Percentiles rank a stretch among this genome's conserved stretches.
Evolutionary conservation across 2,797 vertebrate species (phyloP).

Genomic region (Muraenolepis orangiensis): DNA sequence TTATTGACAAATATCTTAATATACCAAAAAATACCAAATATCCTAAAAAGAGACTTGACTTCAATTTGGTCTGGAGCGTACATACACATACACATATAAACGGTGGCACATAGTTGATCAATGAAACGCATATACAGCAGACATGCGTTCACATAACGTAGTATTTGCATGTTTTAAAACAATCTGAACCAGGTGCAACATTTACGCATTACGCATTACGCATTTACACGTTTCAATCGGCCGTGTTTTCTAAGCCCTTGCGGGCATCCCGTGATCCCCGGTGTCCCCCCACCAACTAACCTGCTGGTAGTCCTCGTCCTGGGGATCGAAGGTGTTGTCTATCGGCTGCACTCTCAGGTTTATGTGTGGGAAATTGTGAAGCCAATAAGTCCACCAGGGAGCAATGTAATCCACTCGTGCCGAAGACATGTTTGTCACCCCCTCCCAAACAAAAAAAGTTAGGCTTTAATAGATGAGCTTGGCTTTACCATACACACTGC

Average conservation of each 20-base stretch:
- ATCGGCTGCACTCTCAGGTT: slow-evolving; percentile 78
- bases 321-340: slow-evolving; percentile 79
- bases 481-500: slow-evolving; percentile 9
- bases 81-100: background rate
- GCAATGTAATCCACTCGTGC: slow-evolving; percentile 79
- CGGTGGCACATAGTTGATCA: background rate
- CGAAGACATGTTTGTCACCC: slow-evolving; percentile 69
- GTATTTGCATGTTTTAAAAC: background rate
- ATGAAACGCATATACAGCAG: background rate
- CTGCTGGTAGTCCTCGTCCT: slow-evolving; percentile 86
- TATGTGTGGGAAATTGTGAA: slow-evolving; percentile 85
- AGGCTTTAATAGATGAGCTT: slow-evolving; percentile 40
- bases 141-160: too few species aligned
- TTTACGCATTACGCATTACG: background rate
- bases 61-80: background rate
- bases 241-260: background rate
- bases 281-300: slow-evolving; percentile 64
- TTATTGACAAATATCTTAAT: too few species aligned
- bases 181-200: background rate
- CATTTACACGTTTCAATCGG: background rate
- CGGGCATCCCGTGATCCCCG: background rate
- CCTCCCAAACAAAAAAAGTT: slow-evolving; percentile 47
- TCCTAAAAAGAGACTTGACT: background rate
- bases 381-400: slow-evolving; percentile 91
- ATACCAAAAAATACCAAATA: background rate